phyloP scores from a whole-genome alignment of 2,888 invertebrate genomes.

The Drosophila gaucha region DNA sequence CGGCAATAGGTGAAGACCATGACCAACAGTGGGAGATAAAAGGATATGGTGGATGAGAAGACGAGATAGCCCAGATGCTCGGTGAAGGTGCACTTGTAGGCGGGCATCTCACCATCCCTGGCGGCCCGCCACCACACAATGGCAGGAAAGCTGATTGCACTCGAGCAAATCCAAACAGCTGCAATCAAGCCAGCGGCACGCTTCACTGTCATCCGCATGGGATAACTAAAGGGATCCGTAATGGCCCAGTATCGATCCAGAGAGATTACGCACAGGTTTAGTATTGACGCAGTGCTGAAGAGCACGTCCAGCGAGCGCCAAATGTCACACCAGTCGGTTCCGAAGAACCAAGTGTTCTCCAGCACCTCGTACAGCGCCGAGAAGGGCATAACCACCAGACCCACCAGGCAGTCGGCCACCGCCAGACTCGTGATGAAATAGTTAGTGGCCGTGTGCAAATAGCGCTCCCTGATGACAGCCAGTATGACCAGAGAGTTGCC shows the following conservation, averaged over 20 bases:
- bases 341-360: slow-evolving; percentile 97
- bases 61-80: slow-evolving; percentile 98
- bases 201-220: slow-evolving; percentile 95
- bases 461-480: slow-evolving; percentile 96
- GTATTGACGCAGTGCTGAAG: slow-evolving; percentile 98
- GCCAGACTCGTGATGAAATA: slow-evolving; percentile 99
- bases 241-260: slow-evolving; percentile 99
- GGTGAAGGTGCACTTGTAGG: slow-evolving; percentile 96
- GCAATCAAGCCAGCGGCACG: slow-evolving; percentile 95
- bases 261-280: slow-evolving; percentile 98
- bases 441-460: slow-evolving; percentile 98
- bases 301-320: slow-evolving; percentile 99
- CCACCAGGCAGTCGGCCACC: slow-evolving; percentile 98
- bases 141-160: slow-evolving; percentile 98
- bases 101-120: slow-evolving; percentile 91
- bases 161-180: slow-evolving; percentile 98
- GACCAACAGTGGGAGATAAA: slow-evolving; percentile 97
- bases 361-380: slow-evolving; percentile 95
- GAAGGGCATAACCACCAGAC: slow-evolving; percentile 99
- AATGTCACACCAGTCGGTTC: slow-evolving; percentile 97
- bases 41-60: slow-evolving; percentile 98
- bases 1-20: slow-evolving; percentile 99
- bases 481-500: slow-evolving; percentile 97
- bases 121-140: slow-evolving; percentile 98
- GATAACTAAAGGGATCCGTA: slow-evolving; percentile 98